A percentile compares a stretch with the other conserved stretches of the same genome.
Conservation (phyloP, 2,113 vertebrate genomes). For the Panthera leo region DNA sequence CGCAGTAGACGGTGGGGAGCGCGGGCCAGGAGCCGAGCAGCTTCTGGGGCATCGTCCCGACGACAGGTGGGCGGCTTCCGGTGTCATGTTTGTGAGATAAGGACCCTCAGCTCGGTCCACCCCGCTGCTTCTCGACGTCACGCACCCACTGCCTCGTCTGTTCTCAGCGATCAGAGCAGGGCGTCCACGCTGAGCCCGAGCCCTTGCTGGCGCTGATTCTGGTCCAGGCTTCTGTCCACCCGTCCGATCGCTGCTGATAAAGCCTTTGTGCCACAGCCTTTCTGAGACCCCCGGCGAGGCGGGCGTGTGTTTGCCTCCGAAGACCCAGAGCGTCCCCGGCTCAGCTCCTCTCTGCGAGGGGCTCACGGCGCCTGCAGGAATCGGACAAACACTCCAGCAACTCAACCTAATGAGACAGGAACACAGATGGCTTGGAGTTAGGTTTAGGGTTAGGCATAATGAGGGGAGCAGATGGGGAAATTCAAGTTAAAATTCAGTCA, state of each 20-base stretch:
- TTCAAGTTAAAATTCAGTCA: slow-evolving; percentile 71
- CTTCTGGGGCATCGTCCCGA: accelerated
- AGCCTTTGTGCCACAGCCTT: background rate
- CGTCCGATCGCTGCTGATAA: accelerated
- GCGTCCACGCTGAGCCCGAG: accelerated
- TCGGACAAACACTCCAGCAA: background rate
- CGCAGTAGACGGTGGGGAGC: accelerated
- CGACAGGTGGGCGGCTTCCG: accelerated
- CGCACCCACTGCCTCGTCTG: accelerated
- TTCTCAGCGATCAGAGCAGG: background rate
- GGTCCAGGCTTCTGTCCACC: background rate
- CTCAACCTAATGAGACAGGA: slow-evolving; percentile 54
- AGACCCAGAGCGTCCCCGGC: background rate
- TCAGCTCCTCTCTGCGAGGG: accelerated
- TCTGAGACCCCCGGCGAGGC: accelerated
- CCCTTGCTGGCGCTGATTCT: accelerated
- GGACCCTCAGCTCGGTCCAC: accelerated
- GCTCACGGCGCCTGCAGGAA: background rate
- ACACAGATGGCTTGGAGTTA: slow-evolving; percentile 67
- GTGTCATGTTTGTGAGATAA: accelerated
- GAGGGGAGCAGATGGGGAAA: slow-evolving; percentile 76
- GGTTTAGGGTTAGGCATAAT: slow-evolving; percentile 74
- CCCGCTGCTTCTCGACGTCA: accelerated
- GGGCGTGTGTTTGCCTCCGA: background rate
- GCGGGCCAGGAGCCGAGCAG: accelerated